Evolutionary conservation across 2,113 vertebrate species (phyloP), one percentile per base, ranked within the genome.

Genomic region (Taxidea taxus): DNA sequence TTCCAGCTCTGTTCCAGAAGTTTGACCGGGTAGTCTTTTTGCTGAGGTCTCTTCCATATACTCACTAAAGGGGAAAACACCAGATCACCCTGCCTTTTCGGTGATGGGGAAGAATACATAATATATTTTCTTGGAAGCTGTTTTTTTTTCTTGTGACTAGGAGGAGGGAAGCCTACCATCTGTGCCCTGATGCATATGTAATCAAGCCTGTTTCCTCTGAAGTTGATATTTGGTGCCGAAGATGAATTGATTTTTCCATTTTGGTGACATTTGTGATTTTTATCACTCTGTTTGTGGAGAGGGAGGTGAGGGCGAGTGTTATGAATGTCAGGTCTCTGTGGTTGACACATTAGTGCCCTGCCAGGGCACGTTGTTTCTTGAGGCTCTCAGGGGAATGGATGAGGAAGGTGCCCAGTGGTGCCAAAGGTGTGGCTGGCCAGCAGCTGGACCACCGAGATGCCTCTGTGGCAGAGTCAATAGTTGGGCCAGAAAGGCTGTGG

Each of bases 351-450:
- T 39, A 75, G 39, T 66, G 34, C 2, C 87, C 70, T 3, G 31
- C 21, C 72, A 31, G 84, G 82, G 1, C 64, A 54, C 27, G n/a
- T 51, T 72, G 51, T 44, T 98, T 95, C 83, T 31, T 91, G 47
- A 68, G 87, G 82, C 75, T 87, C 16, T 56, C 74, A 51, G 89
- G 97, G 87, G 97, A 96, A 25, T 62, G 72, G 96, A 83, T 54
- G 70, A 84, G 75, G 91, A 97, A 64, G 37, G 49, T 62, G 94
- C 91, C 37, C 1, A 21, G 0, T 62, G 42, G 60, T 0, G 31
- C 97, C 98, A 98, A 98, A 98, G 98, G 98, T 98, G 97, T 8
- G 0, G 3, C 0, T 3, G 90, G 87, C 85, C 75, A 90, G 96
- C 98, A 98, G 95, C 98, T 98, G 98, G 95, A 97, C 86, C 3